Percentiles rank a stretch among this genome's conserved stretches.
Evolutionary conservation across 2,888 invertebrate genomes (phyloP).

Genomic region (Frankliniella fusca): DNA sequence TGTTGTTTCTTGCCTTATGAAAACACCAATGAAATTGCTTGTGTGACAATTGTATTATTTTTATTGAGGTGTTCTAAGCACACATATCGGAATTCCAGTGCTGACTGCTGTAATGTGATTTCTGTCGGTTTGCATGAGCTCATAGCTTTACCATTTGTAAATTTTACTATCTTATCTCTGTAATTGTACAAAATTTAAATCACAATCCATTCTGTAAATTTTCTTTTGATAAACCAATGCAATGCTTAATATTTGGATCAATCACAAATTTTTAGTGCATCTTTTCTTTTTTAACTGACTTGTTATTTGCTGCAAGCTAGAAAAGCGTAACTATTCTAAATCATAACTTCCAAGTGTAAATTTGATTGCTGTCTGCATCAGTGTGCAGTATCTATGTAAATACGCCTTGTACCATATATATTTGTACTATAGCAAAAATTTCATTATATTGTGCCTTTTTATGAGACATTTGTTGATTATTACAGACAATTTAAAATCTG

Average conservation of each 20-base stretch:
- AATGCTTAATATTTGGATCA: neutral
- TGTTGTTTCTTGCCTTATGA: no score
- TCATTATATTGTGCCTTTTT: neutral
- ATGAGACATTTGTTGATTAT: neutral
- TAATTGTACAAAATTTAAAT: neutral
- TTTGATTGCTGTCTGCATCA: neutral
- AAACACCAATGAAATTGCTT: no score
- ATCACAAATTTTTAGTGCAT: neutral
- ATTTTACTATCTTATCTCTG: neutral
- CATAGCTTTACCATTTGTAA: neutral
- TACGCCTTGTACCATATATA: neutral
- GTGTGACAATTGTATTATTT: no score
- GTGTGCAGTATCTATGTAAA: neutral
- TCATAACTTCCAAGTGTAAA: neutral
- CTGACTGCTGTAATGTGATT: neutral
- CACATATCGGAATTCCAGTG: neutral
- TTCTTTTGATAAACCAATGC: neutral
- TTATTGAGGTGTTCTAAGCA: no score
- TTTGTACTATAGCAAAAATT: neutral
- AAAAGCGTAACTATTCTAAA: slow-evolving; percentile 11
- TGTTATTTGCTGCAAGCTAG: neutral
- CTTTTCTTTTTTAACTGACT: neutral
- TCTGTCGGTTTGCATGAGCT: no score
- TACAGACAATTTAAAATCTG: neutral
- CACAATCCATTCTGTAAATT: neutral